A percentile compares a stretch with the other conserved stretches of the same genome.
These are phyloP conservation scores for Erynnis tages DNA, from an alignment of 2,888 invertebrate genomes.

Conservation along the genomic window DNA sequence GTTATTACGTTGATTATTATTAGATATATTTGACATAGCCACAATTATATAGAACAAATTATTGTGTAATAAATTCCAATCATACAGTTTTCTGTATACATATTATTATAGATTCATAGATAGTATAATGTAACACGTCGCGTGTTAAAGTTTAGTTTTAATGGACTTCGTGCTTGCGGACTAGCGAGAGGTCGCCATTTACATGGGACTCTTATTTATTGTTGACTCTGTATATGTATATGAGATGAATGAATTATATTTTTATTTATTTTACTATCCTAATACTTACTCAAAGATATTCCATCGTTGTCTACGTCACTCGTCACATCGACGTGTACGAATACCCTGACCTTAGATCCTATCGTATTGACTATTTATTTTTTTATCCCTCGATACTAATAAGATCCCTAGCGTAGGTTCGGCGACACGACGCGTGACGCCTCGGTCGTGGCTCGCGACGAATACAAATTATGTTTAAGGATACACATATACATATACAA, in stretches of 20 bases:
- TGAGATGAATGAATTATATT: conserved; percentile 6
- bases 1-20: conserved; percentile 5
- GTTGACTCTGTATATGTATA: conserved; percentile 23
- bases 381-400: conserved; percentile 15
- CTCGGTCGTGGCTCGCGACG: background rate
- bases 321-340: conserved; percentile 10
- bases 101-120: conserved; percentile 6
- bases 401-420: conserved; percentile 6
- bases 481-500: conserved; percentile 2
- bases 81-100: conserved; percentile 24
- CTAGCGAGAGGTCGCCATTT: conserved; percentile 10
- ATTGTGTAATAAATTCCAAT: conserved; percentile 21
- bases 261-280: conserved; percentile 22
- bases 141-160: background rate
- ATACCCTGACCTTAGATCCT: conserved; percentile 16
- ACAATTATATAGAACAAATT: conserved; percentile 20
- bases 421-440: background rate
- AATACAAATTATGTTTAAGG: conserved; percentile 13
- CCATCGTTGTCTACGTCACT: conserved; percentile 10
- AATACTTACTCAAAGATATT: conserved; percentile 27
- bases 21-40: conserved; percentile 1
- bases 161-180: conserved; percentile 1
- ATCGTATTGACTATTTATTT: conserved; percentile 20
- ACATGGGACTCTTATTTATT: conserved; percentile 15
- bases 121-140: background rate